Evolutionary conservation across 2,888 invertebrate genomes (phyloP).

Genomic region (Apotomis turbidana): DNA sequence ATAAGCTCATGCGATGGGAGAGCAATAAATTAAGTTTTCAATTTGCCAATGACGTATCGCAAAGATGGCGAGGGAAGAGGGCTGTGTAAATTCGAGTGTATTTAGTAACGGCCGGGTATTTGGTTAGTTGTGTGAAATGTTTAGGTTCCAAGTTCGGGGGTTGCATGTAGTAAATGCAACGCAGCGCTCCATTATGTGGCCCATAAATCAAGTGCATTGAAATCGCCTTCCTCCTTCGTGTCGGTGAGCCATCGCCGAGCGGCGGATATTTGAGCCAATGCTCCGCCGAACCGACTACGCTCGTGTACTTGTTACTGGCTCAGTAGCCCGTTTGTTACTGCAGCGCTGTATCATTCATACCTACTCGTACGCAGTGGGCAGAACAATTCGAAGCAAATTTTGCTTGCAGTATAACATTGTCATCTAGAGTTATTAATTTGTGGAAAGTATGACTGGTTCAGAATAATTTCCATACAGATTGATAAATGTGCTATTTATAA

Average conservation of each 20-base stretch:
- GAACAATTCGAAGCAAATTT: not conserved
- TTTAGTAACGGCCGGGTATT: slow-evolving; percentile 46
- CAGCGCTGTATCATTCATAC: not conserved
- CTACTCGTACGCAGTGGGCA: not conserved
- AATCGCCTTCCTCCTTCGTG: slow-evolving; percentile 81
- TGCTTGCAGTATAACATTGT: not conserved
- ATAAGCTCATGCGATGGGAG: slow-evolving; percentile 66
- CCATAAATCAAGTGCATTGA: slow-evolving; percentile 80
- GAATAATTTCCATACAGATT: not conserved
- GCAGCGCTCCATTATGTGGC: slow-evolving; percentile 73
- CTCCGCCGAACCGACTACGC: slow-evolving; percentile 51
- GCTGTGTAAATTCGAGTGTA: slow-evolving; percentile 29
- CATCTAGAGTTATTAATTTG: not conserved
- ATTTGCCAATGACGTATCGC: slow-evolving; percentile 74
- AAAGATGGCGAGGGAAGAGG: slow-evolving; percentile 54
- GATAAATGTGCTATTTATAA: too few relatives aligned
- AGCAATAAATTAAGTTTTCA: slow-evolving; percentile 74
- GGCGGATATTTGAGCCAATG: slow-evolving; percentile 75
- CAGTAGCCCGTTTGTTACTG: slow-evolving; percentile 11
- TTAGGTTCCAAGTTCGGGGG: slow-evolving; percentile 55
- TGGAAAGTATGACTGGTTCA: not conserved
- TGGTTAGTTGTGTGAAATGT: slow-evolving; percentile 59
- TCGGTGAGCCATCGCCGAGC: slow-evolving; percentile 71
- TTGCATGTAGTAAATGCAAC: slow-evolving; percentile 76
- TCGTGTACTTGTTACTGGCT: slow-evolving; percentile 16